Base-by-base conservation (phyloP, 2,113 vertebrate species). In the Suricata suricatta region DNA sequence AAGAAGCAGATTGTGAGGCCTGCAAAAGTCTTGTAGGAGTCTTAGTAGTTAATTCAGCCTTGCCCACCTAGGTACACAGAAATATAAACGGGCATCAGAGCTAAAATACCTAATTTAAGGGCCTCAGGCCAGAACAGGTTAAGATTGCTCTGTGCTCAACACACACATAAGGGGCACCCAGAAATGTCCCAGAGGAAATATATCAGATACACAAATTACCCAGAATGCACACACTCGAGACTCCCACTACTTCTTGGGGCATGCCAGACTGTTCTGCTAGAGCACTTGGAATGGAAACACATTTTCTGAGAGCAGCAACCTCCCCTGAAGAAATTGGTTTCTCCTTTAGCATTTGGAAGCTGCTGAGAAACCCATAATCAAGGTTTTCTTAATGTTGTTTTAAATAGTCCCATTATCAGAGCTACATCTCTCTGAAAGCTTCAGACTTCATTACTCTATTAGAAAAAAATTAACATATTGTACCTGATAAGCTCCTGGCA, bases 381-480 rank as follows among this genome's bases (percentile, higher is more conserved):
- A 98, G 93, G 85, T 97, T 98, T 97, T 97, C 95, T 94, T 98
- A 95, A 97, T 97, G 96, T 97, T 98, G 97, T 98, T 98, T 98
- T 98, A 98, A 98, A 97, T 85, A 97, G 96, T 85, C 85, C 96
- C 88, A 88, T 99, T 98, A 98, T 98, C 98, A 97, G 97, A 97
- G 95, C 93, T 50, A 19, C 96, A 98, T 98, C 98, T 98, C 97
- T 97, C 95, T 95, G 97, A 98, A 98, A 98, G 98, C 98, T 97
- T 98, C 98, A 98, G 98, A 98, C 97, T 98, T 98, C 98, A 98
- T 98, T 98, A 97, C 83, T 89, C 96, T 97, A 96, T 98, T 98
- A 98, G 96, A 98, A 97, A 98, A 98, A 98, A 98, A 98, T 98
- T 98, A 98, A 95, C 98, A 97, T 98, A 97, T 98, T 98, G 97